Conservation (phyloP, 2,113 vertebrate species). For the Phocoena phocoena region DNA sequence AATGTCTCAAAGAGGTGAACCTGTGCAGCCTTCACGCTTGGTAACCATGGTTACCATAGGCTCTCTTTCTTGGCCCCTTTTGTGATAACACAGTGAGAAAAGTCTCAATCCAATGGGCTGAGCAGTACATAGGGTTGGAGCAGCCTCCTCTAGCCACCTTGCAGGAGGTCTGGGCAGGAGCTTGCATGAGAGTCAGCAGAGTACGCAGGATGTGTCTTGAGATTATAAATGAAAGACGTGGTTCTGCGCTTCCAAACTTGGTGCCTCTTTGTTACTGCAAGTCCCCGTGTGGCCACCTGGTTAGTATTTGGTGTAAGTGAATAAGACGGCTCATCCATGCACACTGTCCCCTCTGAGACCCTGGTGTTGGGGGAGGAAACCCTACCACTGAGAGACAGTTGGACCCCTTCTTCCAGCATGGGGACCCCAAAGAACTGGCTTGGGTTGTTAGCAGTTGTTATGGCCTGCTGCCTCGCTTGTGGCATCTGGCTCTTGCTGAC, state of each 20-base stretch:
- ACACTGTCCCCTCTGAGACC: neutral
- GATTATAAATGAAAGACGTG: neutral
- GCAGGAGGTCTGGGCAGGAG: neutral
- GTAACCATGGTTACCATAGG: slow-evolving; percentile 14
- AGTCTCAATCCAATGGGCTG: neutral
- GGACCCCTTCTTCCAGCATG: neutral
- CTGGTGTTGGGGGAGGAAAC: neutral
- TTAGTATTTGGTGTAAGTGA: neutral
- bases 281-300: too few species aligned
- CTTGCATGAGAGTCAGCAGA: neutral
- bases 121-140: neutral
- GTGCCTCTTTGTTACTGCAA: too few species aligned
- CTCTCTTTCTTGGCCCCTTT: neutral
- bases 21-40: neutral
- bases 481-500: neutral
- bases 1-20: neutral
- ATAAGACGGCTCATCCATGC: fast-evolving
- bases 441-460: neutral
- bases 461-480: neutral
- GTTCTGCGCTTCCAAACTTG: neutral
- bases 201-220: neutral
- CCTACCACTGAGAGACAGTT: neutral
- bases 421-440: neutral
- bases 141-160: neutral
- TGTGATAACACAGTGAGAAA: neutral